These are phyloP conservation scores for Caligus rogercresseyi DNA, from an alignment of 1,140 invertebrate genomes.

Conservation along the genomic window DNA sequence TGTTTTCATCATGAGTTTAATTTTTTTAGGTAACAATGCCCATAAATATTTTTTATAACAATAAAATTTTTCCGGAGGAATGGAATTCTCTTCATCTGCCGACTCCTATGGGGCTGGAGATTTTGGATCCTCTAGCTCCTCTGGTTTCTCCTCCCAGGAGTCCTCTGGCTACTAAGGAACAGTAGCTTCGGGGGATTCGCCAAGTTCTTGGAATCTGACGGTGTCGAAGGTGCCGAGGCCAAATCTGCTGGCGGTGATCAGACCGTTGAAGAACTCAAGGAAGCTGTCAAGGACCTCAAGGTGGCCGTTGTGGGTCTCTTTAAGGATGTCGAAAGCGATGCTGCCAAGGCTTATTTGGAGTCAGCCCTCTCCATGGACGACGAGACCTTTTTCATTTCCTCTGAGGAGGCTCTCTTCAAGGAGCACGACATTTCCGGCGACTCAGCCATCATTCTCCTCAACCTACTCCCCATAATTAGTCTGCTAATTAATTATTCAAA, in stretches of 20 bases:
- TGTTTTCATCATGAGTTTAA: too few relatives aligned
- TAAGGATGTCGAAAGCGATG: conserved; percentile 50
- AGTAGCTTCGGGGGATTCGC: conserved; percentile 64
- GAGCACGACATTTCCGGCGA: conserved; percentile 54
- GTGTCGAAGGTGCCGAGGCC: conserved; percentile 11
- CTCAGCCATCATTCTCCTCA: conserved; percentile 29
- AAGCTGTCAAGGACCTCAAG: conserved; percentile 55
- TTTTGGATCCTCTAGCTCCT: too few relatives aligned
- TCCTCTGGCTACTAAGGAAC: too few relatives aligned
- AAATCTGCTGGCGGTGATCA: conserved; percentile 31
- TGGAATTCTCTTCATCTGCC: too few relatives aligned
- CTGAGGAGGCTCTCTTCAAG: conserved; percentile 49
- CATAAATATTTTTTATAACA: too few relatives aligned
- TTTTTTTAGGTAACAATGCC: too few relatives aligned
- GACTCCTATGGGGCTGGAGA: too few relatives aligned
- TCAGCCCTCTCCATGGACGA: conserved; percentile 66
- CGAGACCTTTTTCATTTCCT: conserved; percentile 67
- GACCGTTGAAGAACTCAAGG: conserved; percentile 59
- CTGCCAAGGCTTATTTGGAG: conserved; percentile 63
- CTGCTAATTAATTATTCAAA: too few relatives aligned
- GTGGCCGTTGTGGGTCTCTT: conserved; percentile 83
- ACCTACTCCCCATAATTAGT: too few relatives aligned
- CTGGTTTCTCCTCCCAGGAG: too few relatives aligned
- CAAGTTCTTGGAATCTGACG: conserved; percentile 19
- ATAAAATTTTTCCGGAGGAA: too few relatives aligned